phyloP scores from a whole-genome alignment of 2,113 vertebrate genomes.

The Perca fluviatilis region DNA sequence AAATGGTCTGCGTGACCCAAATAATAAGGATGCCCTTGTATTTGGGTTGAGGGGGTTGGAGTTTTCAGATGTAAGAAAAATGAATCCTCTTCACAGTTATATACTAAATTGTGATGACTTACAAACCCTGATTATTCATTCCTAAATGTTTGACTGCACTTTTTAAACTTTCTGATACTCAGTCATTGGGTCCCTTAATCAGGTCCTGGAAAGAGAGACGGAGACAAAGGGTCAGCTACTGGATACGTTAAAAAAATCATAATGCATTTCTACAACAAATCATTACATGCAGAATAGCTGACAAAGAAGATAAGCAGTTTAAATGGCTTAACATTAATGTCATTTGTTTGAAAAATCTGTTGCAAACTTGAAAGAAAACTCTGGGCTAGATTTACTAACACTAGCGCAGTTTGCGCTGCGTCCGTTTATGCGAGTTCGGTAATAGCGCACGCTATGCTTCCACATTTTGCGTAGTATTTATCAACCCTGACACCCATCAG shows the following conservation, averaged over 20 bases:
- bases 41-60: conserved; percentile 33
- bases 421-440: no score
- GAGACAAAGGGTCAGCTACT: conserved; percentile 3
- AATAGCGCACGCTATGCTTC: no score
- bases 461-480: no score
- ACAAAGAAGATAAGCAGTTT: no score
- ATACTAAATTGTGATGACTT: not conserved
- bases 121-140: not conserved
- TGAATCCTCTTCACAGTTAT: conserved; percentile 19
- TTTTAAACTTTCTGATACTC: conserved; percentile 13
- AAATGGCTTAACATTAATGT: no score
- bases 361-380: not conserved
- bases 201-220: not conserved
- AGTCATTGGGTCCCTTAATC: not conserved
- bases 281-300: no score
- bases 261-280: no score
- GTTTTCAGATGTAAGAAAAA: conserved; percentile 46
- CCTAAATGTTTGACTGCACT: conserved; percentile 1
- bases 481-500: no score
- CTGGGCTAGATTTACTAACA: no score
- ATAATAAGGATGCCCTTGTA: conserved; percentile 56
- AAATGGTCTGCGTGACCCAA: conserved; percentile 65
- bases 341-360: no score
- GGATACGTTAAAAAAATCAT: not conserved
- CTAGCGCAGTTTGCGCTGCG: no score